Evolutionary conservation across 2,113 vertebrate genomes (phyloP).

Genomic region (Trematocara macrostoma): DNA sequence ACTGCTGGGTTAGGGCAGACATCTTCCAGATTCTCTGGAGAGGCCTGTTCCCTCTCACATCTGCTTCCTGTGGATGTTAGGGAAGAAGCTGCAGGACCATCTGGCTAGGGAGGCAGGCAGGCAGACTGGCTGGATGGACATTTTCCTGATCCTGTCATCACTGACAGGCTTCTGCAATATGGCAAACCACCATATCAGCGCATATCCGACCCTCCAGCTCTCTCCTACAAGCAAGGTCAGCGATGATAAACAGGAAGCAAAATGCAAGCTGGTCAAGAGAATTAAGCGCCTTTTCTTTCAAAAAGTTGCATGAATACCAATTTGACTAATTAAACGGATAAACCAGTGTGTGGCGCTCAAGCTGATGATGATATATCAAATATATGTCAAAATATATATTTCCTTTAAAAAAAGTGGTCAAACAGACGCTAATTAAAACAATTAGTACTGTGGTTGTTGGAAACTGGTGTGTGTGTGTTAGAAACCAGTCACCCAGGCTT

Average conservation of each 20-base stretch:
- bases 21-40: conserved; percentile 54
- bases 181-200: conserved; percentile 65
- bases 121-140: conserved; percentile 19
- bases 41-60: conserved; percentile 59
- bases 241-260: conserved; percentile 36
- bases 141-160: conserved; percentile 42
- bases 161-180: conserved; percentile 59
- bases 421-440: background rate
- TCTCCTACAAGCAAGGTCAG: conserved; percentile 65
- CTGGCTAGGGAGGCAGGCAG: conserved; percentile 47
- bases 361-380: background rate
- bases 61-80: conserved; percentile 61
- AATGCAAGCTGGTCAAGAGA: conserved; percentile 38
- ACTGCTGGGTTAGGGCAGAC: conserved; percentile 34
- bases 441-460: background rate
- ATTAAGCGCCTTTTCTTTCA: background rate
- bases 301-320: background rate
- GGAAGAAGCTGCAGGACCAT: conserved; percentile 65
- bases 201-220: conserved; percentile 58
- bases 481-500: background rate
- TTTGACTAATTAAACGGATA: background rate
- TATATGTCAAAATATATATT: background rate
- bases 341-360: fast-evolving
- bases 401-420: background rate
- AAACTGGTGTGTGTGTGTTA: background rate